Conservation (phyloP, 2,797 vertebrate genomes). For the Monodelphis domestica region DNA sequence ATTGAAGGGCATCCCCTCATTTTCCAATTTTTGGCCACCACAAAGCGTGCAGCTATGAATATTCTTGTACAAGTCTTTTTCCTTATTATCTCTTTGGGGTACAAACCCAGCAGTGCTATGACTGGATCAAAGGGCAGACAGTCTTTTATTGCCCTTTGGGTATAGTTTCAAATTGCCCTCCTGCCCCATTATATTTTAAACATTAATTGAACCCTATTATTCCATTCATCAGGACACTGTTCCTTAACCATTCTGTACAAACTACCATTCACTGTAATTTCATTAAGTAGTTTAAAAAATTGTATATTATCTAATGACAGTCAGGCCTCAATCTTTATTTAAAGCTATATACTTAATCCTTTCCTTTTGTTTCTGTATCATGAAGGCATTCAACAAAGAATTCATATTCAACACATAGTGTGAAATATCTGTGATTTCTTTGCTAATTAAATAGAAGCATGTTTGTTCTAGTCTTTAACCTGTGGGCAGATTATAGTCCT, state of each 20-base stretch:
- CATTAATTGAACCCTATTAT: neutral
- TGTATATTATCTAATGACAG: constrained; percentile 2
- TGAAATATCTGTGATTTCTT: constrained; percentile 81
- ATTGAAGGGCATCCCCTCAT: too few relatives aligned
- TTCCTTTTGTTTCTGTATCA: constrained; percentile 82
- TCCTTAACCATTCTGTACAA: neutral
- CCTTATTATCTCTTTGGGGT: too few relatives aligned
- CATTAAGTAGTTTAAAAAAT: constrained; percentile 16
- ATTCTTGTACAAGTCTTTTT: too few relatives aligned
- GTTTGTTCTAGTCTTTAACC: constrained; percentile 80
- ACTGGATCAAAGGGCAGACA: too few relatives aligned
- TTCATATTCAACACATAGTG: constrained; percentile 82
- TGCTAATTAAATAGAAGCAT: constrained; percentile 75
- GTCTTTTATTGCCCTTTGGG: too few relatives aligned
- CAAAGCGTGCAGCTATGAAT: too few relatives aligned
- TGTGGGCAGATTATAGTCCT: constrained; percentile 75
- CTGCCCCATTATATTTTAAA: neutral
- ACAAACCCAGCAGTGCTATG: too few relatives aligned
- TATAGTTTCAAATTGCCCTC: too few relatives aligned
- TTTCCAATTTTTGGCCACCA: too few relatives aligned
- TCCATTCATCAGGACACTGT: constrained; percentile 13
- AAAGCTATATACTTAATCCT: neutral
- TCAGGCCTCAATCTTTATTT: constrained; percentile 13
- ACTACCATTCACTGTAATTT: constrained; percentile 31
- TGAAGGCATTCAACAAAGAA: constrained; percentile 78